These are phyloP conservation scores for Troides helena DNA, from an alignment of 2,888 invertebrate species.

Conservation along the genomic window DNA sequence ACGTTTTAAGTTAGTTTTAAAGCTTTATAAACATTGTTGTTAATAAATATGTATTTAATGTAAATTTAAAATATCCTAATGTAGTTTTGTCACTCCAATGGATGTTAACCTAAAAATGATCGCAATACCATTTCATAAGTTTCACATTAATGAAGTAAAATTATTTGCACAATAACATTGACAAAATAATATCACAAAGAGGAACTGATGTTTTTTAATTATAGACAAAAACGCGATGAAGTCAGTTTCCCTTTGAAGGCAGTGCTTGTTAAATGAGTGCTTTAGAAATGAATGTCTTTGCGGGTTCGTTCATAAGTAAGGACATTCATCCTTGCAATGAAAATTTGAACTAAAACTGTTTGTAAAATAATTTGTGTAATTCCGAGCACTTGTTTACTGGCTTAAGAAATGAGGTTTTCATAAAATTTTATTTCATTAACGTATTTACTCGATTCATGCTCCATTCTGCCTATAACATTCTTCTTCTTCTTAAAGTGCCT, in stretches of 20 bases:
- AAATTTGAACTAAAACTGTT: constrained; percentile 3
- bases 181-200: constrained; percentile 16
- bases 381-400: background rate
- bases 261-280: constrained; percentile 23
- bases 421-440: too few species aligned
- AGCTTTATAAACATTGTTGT: background rate
- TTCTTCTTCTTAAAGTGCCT: too few species aligned
- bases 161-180: background rate
- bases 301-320: constrained; percentile 15
- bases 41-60: too few species aligned
- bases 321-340: constrained; percentile 14
- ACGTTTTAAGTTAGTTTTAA: background rate
- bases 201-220: constrained; percentile 20
- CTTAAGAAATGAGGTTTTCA: too few species aligned
- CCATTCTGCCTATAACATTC: too few species aligned
- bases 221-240: constrained; percentile 18
- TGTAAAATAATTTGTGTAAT: constrained; percentile 10
- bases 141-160: background rate
- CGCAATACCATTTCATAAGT: background rate
- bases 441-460: too few species aligned
- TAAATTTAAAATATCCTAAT: too few species aligned
- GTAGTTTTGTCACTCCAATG: too few species aligned
- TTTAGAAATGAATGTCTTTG: constrained; percentile 22
- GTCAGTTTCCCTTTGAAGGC: constrained; percentile 24
- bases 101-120: background rate